These are phyloP conservation scores for Emydoidea blandingii DNA, from an alignment of 2,797 vertebrate genomes.

Conservation along the genomic window DNA sequence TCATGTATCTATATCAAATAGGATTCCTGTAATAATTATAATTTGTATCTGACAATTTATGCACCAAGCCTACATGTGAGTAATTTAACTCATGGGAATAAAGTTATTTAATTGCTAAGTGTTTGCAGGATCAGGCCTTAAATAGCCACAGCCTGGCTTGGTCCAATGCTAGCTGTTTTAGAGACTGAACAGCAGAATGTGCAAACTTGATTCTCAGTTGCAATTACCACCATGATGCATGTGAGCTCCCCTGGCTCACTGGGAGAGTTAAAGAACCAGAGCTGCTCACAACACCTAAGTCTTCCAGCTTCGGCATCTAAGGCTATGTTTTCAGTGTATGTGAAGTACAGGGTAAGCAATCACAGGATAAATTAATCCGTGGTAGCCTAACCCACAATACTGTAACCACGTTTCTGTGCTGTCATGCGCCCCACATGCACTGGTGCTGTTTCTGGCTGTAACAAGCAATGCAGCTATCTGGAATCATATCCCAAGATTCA, in stretches of 20 bases:
- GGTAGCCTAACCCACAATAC: not conserved
- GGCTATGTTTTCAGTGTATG: not conserved
- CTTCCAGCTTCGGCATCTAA: not conserved
- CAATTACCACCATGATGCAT: conserved; percentile 2
- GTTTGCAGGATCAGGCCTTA: not conserved
- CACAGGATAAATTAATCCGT: not conserved
- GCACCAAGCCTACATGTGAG: not conserved
- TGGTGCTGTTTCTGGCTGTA: not conserved
- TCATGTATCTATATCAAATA: not conserved
- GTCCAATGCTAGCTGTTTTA: not conserved
- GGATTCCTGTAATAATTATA: not conserved
- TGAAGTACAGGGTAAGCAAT: not conserved
- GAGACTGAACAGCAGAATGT: conserved; percentile 8
- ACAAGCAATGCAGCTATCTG: not conserved
- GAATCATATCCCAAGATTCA: not conserved
- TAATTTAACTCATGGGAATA: not conserved
- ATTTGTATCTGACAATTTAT: not conserved
- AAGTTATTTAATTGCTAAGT: not conserved
- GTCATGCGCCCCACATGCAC: not conserved
- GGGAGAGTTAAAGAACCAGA: conserved; percentile 29
- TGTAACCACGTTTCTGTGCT: not conserved
- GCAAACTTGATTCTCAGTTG: not conserved
- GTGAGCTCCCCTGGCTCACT: not conserved
- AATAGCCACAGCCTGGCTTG: not conserved
- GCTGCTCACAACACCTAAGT: not conserved